Base-by-base conservation (phyloP, 2,797 vertebrate species). In the Microcaecilia unicolor region DNA sequence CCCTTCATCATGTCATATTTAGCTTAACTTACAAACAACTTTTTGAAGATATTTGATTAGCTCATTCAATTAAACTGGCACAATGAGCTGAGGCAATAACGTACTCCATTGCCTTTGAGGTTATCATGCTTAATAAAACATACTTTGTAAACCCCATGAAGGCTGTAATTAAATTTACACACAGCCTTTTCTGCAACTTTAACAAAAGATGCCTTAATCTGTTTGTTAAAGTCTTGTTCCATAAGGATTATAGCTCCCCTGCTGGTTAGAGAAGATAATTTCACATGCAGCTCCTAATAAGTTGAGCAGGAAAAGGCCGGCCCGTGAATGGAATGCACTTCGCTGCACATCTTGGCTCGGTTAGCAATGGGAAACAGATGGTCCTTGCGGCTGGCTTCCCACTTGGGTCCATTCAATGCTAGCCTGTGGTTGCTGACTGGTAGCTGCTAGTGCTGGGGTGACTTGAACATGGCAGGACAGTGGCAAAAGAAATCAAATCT, bases 301-400 rank as follows among this genome's bases (percentile, higher is more conserved):
- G 70, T 75, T 68, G 76, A 76, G 72, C 72, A 59, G 72, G 74
- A 70, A 74, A 71, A 77, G 72, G 76, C 77, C 74, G 73, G 70
- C 74, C 74, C 64, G 64, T 70, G 66, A 72, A 70, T 64, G 72
- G 70, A 73, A 72, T 71, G 74, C 82, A 83, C 82, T 81, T 83
- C 80, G 74, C 71, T 79, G 78, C 81, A 78, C 81, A 82, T 87
- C 80, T 87, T 90, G 89, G 88, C 86, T 83, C 80, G 45, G 67
- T 67, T 70, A 85, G 78, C 80, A 84, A 85, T 79, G 67, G 66
- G 72, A 81, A 87, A 83, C 91, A 93, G 91, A 94, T 93, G 91
- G 91, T 84, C 74, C 80, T 86, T 81, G 80, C 86, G 90, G 90
- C 87, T 82, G 71, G 69, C 64, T 72, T 83, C 85, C 87, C 81